Base-by-base conservation (phyloP, 2,797 vertebrate genomes). In the Clarias pachynema region DNA sequence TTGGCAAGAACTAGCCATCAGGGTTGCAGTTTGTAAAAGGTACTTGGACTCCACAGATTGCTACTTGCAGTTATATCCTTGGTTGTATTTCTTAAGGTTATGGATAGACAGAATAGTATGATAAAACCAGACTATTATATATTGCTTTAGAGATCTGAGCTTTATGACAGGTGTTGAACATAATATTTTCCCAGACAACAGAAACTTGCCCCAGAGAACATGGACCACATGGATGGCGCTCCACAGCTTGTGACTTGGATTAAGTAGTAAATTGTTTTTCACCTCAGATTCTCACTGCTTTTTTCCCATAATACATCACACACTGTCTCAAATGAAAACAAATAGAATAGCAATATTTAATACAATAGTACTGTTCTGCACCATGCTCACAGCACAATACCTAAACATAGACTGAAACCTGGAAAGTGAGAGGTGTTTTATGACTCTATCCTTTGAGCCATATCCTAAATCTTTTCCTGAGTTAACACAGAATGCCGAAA, bases 341-440 rank as follows among this genome's bases (percentile, higher is more conserved):
- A 44, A 65, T 79, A 79, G 34, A 24, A 65, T 37, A 2, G 59
- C n/a, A 63, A 44, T 49, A 65, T 65, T 80, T 60, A 44, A 16
- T 20, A 60, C 8, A 40, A 15, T 31, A 16, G 44, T 20, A 56
- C 49, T 29, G n/a, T 26, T 7, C 60, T 37, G 15, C 15, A 10
- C 44, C 16, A 8, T 63, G 40, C 22, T 40, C 14, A 79, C 59
- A 44, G 26, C 77, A 16, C 77, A 34, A 34, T 14, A 31, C 53
- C 53, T 20, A 57, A 7, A 37, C 53, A 44, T 40, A 26, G 22
- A 62, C 31, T 5, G 53, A 63, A 80, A 65, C 60, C 10, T 49
- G 72, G 37, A 75, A 49, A 66, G 72, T 15, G 40, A 84, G 16
- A 44, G 63, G 44, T 57, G n/a, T 84, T 80, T 80, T 80, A 80